These are phyloP conservation scores for Lamellibrachia columna DNA, from an alignment of 2,888 invertebrate genomes.

Conservation along the genomic window DNA sequence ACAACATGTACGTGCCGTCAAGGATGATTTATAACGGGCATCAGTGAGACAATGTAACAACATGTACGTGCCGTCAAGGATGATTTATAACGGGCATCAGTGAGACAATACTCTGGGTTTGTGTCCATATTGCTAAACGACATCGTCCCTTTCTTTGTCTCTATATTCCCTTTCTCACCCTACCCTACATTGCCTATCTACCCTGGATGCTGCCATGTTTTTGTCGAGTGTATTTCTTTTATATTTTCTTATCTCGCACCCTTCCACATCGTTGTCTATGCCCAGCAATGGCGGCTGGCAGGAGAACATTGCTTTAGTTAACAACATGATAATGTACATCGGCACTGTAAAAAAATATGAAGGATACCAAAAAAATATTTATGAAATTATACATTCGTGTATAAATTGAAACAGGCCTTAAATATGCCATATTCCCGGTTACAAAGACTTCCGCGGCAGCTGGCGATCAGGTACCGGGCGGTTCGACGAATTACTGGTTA, in stretches of 20 bases:
- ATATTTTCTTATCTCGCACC: background rate
- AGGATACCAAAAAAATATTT: background rate
- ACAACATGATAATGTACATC: background rate
- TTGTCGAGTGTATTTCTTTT: background rate
- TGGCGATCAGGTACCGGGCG: background rate
- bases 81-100: background rate
- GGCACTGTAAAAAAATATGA: background rate
- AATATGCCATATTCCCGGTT: background rate
- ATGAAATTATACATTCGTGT: background rate
- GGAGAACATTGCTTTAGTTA: background rate
- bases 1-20: no score
- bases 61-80: no score
- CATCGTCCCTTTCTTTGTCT: background rate
- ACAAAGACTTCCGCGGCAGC: background rate
- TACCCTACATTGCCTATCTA: background rate
- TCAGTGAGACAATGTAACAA: no score
- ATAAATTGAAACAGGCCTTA: background rate
- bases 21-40: no score
- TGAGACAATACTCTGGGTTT: background rate
- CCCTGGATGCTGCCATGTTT: background rate
- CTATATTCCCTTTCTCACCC: background rate
- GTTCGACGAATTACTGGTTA: background rate
- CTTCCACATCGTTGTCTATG: background rate
- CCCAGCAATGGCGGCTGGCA: background rate
- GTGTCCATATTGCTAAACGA: background rate